These are phyloP conservation scores for Margarornis squamiger DNA, from an alignment of 2,797 vertebrate species.

Conservation along the genomic window DNA sequence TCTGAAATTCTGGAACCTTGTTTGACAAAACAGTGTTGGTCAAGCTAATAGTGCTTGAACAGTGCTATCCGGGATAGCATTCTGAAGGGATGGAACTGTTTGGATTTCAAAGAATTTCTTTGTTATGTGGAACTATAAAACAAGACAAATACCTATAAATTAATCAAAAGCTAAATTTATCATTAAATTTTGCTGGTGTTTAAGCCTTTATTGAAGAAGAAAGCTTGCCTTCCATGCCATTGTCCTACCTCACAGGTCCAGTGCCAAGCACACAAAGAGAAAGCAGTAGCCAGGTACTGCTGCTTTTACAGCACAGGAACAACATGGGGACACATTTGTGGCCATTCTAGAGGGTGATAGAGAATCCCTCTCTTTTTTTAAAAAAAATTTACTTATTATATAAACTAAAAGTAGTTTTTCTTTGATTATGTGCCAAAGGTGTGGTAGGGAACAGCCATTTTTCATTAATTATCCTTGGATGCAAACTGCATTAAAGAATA, in stretches of 20 bases:
- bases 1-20: too few species aligned
- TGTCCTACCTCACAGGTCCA: background rate
- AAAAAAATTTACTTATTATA: background rate
- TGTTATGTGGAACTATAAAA: too few species aligned
- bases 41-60: too few species aligned
- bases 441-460: background rate
- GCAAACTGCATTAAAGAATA: slow-evolving; percentile 44
- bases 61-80: too few species aligned
- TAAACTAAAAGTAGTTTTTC: background rate
- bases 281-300: background rate
- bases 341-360: background rate
- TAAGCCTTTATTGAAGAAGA: too few species aligned
- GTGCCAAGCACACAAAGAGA: background rate
- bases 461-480: slow-evolving; percentile 14
- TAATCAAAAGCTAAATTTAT: too few species aligned
- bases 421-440: background rate
- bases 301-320: background rate
- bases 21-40: too few species aligned
- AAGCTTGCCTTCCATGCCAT: too few species aligned
- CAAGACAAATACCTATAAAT: too few species aligned
- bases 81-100: too few species aligned
- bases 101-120: too few species aligned
- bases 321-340: background rate
- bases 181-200: too few species aligned
- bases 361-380: background rate